Percentiles rank a stretch among this genome's conserved stretches.
Conservation (phyloP, 2,113 vertebrate genomes). For the Melanostigma gelatinosum region DNA sequence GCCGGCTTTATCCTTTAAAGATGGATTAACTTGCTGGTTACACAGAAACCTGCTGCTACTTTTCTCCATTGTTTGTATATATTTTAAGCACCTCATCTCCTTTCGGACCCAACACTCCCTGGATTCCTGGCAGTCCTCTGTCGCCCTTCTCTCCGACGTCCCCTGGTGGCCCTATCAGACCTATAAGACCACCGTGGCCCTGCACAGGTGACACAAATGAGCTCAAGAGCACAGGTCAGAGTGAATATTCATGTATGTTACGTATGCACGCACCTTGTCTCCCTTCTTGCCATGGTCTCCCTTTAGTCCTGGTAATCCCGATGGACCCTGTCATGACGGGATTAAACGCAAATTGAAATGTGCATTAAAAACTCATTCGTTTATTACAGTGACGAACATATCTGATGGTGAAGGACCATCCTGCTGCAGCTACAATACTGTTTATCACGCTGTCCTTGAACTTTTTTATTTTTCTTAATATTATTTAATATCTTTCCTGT, state of each 20-base stretch:
- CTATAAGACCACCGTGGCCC: constrained; percentile 97
- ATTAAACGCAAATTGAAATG: background rate
- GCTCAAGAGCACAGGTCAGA: constrained; percentile 9
- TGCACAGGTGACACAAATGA: constrained; percentile 61
- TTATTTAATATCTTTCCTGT: background rate
- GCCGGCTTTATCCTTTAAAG: background rate
- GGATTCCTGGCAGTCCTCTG: constrained; percentile 92
- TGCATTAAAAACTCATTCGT: background rate
- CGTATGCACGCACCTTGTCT: constrained; percentile 87
- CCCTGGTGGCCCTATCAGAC: constrained; percentile 94
- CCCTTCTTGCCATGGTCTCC: constrained; percentile 94
- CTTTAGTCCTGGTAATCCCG: constrained; percentile 93
- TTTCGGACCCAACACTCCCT: constrained; percentile 91
- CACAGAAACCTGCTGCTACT: background rate
- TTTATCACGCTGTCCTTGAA: background rate
- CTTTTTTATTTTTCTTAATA: background rate
- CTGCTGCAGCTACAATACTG: background rate
- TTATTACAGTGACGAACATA: background rate
- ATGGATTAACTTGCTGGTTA: background rate
- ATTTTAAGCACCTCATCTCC: constrained; percentile 89
- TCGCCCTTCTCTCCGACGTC: constrained; percentile 98
- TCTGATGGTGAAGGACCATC: background rate
- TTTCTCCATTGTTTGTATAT: constrained; percentile 3
- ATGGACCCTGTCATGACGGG: constrained; percentile 84
- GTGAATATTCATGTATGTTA: background rate